Percentiles rank a stretch among this genome's conserved stretches.
phyloP scores from a whole-genome alignment of 2,888 invertebrate genomes.

The Nymphalis polychloros region DNA sequence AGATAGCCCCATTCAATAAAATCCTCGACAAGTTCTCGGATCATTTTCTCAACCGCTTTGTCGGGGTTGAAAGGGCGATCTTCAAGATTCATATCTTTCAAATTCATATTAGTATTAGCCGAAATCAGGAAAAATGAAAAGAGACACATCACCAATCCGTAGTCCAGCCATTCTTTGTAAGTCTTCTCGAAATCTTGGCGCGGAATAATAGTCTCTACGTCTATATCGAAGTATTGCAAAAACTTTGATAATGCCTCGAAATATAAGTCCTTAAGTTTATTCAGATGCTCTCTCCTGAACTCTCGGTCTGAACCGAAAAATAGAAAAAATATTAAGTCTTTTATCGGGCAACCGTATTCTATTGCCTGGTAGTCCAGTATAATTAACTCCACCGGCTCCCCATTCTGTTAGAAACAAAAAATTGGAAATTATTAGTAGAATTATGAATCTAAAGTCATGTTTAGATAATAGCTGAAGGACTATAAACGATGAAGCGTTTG shows the following conservation, averaged over 20 bases:
- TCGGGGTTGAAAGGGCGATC: conserved; percentile 44
- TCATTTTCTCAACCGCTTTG: conserved; percentile 42
- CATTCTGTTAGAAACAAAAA: conserved; percentile 1
- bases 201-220: conserved; percentile 48
- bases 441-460: too few relatives aligned
- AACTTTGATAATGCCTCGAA: conserved; percentile 47
- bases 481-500: too few relatives aligned
- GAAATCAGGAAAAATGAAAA: conserved; percentile 50
- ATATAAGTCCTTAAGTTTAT: conserved; percentile 51
- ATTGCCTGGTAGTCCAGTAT: conserved; percentile 55
- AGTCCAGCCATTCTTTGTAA: conserved; percentile 50
- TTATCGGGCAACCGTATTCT: conserved; percentile 50
- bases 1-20: conserved; percentile 39
- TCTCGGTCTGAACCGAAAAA: conserved; percentile 49
- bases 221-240: conserved; percentile 49
- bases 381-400: conserved; percentile 42
- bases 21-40: conserved; percentile 50
- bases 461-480: too few relatives aligned
- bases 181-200: conserved; percentile 48
- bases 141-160: conserved; percentile 49
- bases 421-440: too few relatives aligned
- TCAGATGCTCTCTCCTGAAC: conserved; percentile 51
- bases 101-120: conserved; percentile 47
- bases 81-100: conserved; percentile 39
- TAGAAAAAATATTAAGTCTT: conserved; percentile 56